Base-by-base conservation (phyloP, 2,797 vertebrate genomes). In the Denticeps clupeoides region DNA sequence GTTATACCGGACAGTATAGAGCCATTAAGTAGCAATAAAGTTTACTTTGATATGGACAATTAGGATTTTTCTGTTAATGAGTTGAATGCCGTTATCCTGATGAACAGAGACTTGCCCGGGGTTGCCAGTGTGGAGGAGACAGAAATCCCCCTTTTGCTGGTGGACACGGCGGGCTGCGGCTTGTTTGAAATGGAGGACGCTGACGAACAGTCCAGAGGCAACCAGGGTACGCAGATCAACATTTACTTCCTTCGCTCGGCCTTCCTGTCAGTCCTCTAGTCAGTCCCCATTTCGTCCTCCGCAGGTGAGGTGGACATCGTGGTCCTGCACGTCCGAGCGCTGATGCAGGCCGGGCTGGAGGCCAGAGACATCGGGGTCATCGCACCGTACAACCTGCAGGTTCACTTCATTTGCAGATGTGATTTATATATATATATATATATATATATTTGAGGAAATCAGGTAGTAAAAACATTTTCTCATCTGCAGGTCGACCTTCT, bases 321-420 rank as follows among this genome's bases (percentile, higher is more conserved):
- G 1, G 70, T 81, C 24, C 40, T 90, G 51, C 93, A 99, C 8
- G 31, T 97, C 58, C 87, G 86, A 41, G 80, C 88, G 5, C 74
- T 99, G 72, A 85, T 82, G 47, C 84, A 84, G 0, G 91, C 89
- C 2, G 93, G 94, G 0, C 72, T 98, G 28, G 85, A 74, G 59
- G 82, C 87, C 1, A 74, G 71, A 47, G 91, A 98, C 62, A 81
- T 98, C 0, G 93, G 89, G 0, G 82, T 98, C 26, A 89, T 97
- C 53, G 82, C 95, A 0, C 93, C 95, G 0, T 97, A 99, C 69
- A 98, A 98, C 69, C 84, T 97, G 11, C 95, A 99, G 81, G 95
- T 96, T 67, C 62, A 75, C 12, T n/a, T n/a, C n/a, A n/a, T n/a
- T n/a, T n/a, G n/a, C n/a, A n/a, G n/a, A n/a, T n/a, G n/a, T n/a